phyloP scores from a whole-genome alignment of 2,888 invertebrate species.

The Neria commutata region DNA sequence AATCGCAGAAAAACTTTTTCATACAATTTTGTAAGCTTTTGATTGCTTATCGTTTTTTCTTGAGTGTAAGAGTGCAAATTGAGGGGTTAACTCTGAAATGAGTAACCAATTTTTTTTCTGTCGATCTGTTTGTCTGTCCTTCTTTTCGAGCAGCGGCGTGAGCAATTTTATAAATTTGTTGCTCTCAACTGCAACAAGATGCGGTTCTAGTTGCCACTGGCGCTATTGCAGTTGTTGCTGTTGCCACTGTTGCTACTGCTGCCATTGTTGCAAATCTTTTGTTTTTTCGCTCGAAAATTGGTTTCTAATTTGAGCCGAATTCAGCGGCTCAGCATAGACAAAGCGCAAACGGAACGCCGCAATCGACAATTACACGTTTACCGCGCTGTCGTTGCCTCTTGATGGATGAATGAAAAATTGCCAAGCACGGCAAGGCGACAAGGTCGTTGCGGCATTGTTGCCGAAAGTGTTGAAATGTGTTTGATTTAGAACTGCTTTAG shows the following conservation, averaged over 20 bases:
- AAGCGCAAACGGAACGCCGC: background rate
- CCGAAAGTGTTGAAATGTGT: constrained; percentile 7
- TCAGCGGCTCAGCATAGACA: too few species aligned
- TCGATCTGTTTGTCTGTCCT: too few species aligned
- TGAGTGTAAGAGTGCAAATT: too few species aligned
- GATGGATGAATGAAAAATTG: constrained; percentile 6
- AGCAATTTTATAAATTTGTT: background rate
- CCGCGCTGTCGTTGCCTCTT: background rate
- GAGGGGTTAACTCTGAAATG: too few species aligned
- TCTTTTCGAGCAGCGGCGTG: background rate
- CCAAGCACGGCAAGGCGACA: background rate
- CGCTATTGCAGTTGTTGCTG: background rate
- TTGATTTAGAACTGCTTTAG: constrained; percentile 47
- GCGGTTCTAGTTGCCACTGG: background rate
- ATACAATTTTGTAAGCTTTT: too few species aligned
- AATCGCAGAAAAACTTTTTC: too few species aligned
- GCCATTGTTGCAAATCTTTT: constrained; percentile 11
- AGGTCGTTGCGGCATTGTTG: background rate
- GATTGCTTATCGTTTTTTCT: too few species aligned
- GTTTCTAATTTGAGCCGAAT: constrained; percentile 1
- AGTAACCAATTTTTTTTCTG: too few species aligned
- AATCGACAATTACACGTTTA: background rate
- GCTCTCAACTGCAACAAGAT: background rate
- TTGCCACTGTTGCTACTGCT: constrained; percentile 6
- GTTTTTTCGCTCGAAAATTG: constrained; percentile 8